Evolutionary conservation across 2,113 vertebrate genomes (phyloP), one percentile per base, ranked within the genome.

Genomic region (Etheostoma cragini): DNA sequence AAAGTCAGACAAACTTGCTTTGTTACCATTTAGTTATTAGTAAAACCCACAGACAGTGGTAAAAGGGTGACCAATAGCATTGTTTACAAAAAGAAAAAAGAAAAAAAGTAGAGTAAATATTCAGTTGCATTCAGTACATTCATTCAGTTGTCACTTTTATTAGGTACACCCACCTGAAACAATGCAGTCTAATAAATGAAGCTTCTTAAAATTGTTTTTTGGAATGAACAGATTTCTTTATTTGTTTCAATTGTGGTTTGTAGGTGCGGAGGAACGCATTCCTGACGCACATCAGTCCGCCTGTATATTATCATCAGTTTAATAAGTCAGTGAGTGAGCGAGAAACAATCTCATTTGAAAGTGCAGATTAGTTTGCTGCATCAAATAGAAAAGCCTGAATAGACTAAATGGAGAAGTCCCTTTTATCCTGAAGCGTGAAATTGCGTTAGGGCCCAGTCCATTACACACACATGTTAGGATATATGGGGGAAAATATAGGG

Each of bases 381-480:
- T 80, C 63, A 81, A 79, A 85, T 50, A 50, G 81, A 91, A 83
- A 69, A 65, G 56, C 47, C 82, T 35, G 45, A 82, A 86, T 24
- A 64, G 62, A 78, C 83, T 85, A 81, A 85, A 86, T 81, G 61
- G 73, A 85, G 68, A 75, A 84, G 82, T 88, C 89, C 62, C 64
- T 92, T 90, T 85, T 80, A 85, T 86, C 77, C 77, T 76, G 63
- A 68, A 76, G 89, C 81, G 14, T 89, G 84, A 91, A 93, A 91
- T 89, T n/a, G 83, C 63, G 64, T 91, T 86, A 87, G 79, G 54
- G 14, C 15, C 57, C 65, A 79, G 72, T 87, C 80, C 82, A 93
- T 90, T 91, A 88, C 72, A 87, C 77, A 67, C 76, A 71, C 53
- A 86, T 50, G 57, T 62, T 73, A 17, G 72, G 62, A 81, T 60